Evolutionary conservation across 1,140 invertebrate species (phyloP).

Genomic region (Sitobion miscanthi): DNA sequence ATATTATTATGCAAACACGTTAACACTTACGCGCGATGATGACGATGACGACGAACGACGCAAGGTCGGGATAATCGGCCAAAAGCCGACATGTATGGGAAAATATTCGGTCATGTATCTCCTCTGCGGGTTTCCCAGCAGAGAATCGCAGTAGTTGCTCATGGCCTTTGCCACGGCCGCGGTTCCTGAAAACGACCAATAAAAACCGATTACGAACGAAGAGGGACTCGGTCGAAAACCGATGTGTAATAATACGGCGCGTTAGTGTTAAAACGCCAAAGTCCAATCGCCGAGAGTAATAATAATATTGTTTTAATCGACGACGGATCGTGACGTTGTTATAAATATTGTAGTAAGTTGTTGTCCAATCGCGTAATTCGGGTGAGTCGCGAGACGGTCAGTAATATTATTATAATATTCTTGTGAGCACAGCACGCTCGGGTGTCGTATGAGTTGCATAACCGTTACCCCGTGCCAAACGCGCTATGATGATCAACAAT

Average conservation of each 20-base stretch:
- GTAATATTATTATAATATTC: background rate
- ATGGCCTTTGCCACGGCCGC: conserved; percentile 78
- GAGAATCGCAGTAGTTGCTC: conserved; percentile 75
- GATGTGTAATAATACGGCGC: background rate
- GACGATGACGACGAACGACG: conserved; percentile 69
- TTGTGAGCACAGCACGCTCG: too few species aligned
- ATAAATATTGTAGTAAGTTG: background rate
- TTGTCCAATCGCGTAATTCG: background rate
- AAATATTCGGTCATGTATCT: conserved; percentile 68
- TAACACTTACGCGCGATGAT: conserved; percentile 67
- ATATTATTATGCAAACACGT: background rate
- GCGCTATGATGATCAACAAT: background rate
- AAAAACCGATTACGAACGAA: background rate
- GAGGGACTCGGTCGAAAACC: background rate
- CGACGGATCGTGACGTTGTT: background rate
- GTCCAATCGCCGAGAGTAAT: background rate
- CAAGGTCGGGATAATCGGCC: conserved; percentile 73
- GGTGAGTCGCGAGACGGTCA: background rate
- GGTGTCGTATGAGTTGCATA: background rate
- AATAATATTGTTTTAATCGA: background rate
- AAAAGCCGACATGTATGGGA: conserved; percentile 68
- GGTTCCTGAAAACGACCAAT: conserved; percentile 63
- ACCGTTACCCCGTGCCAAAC: background rate
- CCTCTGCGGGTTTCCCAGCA: conserved; percentile 70
- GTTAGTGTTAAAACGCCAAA: background rate